Percentiles rank a stretch among this genome's conserved stretches.
Conservation (phyloP, 2,113 vertebrate species). For the Bujurquina vittata region DNA sequence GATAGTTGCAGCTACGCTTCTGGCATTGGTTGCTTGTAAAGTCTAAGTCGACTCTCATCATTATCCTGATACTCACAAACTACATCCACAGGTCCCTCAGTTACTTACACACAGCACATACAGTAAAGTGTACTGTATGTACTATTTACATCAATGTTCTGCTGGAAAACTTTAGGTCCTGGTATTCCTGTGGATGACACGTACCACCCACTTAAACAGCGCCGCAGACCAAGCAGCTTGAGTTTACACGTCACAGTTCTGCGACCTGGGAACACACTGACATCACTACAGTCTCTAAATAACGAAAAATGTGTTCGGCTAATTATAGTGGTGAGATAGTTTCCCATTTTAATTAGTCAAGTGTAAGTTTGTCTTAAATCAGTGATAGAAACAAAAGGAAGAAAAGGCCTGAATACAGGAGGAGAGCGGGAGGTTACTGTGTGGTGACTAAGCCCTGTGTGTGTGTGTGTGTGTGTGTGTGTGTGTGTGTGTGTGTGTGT, state of each 20-base stretch:
- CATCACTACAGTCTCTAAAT: not conserved
- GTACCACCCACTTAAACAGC: not conserved
- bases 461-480: not conserved
- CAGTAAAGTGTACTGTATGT: no score
- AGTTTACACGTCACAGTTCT: not conserved
- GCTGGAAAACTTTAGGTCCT: not conserved
- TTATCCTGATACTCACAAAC: no score
- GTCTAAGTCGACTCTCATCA: no score
- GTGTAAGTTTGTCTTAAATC: not conserved
- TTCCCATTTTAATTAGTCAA: not conserved
- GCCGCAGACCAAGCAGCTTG: not conserved
- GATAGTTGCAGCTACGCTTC: no score
- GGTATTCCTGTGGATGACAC: not conserved
- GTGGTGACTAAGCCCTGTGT: slow-evolving; percentile 21
- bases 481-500: not conserved
- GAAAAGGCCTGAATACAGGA: not conserved
- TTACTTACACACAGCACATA: no score
- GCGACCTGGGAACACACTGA: not conserved
- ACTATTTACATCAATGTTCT: not conserved
- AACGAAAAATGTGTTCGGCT: not conserved
- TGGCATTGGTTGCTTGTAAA: no score
- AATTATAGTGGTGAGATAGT: not conserved
- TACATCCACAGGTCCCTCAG: no score
- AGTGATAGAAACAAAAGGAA: not conserved
- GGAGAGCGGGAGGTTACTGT: not conserved